Conservation (phyloP, 2,888 invertebrate species). For the Acanthosoma haemorrhoidale region DNA sequence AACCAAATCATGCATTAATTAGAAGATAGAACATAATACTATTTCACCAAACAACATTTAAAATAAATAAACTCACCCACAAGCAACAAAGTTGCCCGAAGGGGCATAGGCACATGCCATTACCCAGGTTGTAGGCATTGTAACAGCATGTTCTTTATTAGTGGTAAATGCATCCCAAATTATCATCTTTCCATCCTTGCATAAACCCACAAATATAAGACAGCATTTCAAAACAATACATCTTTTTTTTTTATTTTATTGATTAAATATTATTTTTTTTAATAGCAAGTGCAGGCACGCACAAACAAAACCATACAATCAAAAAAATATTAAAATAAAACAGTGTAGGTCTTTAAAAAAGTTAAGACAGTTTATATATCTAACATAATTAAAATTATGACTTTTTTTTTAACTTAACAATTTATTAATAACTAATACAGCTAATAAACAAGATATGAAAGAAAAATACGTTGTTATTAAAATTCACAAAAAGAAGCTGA, state of each 20-base stretch:
- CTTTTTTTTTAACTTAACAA: too few species aligned
- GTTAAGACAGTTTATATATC: too few species aligned
- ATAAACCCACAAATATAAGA: constrained; percentile 42
- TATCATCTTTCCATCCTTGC: constrained; percentile 92
- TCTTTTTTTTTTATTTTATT: neutral
- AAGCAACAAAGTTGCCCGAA: constrained; percentile 85
- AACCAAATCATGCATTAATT: neutral
- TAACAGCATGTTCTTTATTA: constrained; percentile 91
- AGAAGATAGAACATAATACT: neutral
- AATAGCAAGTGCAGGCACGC: constrained; percentile 1
- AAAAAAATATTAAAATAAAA: neutral
- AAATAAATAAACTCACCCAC: constrained; percentile 59
- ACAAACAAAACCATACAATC: neutral
- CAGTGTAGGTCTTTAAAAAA: neutral
- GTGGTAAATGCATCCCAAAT: constrained; percentile 98
- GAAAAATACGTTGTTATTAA: too few species aligned
- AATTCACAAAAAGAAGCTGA: too few species aligned
- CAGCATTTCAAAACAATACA: constrained; percentile 28
- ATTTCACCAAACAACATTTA: constrained; percentile 14
- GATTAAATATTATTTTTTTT: constrained; percentile 8
- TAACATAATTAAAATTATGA: too few species aligned
- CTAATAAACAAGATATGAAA: too few species aligned
- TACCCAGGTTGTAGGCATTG: constrained; percentile 96
- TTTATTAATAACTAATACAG: too few species aligned
- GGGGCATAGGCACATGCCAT: constrained; percentile 98